These are phyloP conservation scores for Ascaphus truei DNA, from an alignment of 2,113 vertebrate genomes.

Conservation along the genomic window DNA sequence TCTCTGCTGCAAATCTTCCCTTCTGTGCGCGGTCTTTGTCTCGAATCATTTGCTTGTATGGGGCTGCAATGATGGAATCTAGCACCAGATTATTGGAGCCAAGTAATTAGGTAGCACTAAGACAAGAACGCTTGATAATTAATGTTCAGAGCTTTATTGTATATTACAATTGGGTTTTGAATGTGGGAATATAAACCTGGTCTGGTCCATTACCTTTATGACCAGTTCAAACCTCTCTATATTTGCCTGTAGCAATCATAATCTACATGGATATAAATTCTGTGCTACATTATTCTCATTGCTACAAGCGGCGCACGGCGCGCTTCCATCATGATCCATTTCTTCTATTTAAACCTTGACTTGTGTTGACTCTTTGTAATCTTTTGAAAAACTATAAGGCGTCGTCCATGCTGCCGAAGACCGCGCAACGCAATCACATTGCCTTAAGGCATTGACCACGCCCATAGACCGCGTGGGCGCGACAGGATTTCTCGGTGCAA, in stretches of 20 bases:
- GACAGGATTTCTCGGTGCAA: too few relatives aligned
- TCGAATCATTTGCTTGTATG: constrained; percentile 5
- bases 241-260: constrained; percentile 12
- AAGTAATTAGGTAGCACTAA: constrained; percentile 22
- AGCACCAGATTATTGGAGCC: constrained; percentile 4
- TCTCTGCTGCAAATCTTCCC: too few relatives aligned
- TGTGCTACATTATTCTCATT: background rate
- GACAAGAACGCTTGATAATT: constrained; percentile 17
- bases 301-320: too few relatives aligned
- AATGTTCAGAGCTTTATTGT: constrained; percentile 16
- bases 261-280: background rate
- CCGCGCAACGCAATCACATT: too few relatives aligned
- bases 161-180: constrained; percentile 21
- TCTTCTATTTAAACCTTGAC: too few relatives aligned
- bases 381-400: too few relatives aligned
- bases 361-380: too few relatives aligned
- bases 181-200: constrained; percentile 30
- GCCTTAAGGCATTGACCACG: too few relatives aligned
- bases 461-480: too few relatives aligned
- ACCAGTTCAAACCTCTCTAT: background rate
- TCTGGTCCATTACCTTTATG: constrained; percentile 27
- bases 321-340: too few relatives aligned
- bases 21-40: background rate
- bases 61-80: background rate
- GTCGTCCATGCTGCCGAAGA: too few relatives aligned